Conservation (phyloP, 1,140 invertebrate species). For the Latrodectus geometricus region DNA sequence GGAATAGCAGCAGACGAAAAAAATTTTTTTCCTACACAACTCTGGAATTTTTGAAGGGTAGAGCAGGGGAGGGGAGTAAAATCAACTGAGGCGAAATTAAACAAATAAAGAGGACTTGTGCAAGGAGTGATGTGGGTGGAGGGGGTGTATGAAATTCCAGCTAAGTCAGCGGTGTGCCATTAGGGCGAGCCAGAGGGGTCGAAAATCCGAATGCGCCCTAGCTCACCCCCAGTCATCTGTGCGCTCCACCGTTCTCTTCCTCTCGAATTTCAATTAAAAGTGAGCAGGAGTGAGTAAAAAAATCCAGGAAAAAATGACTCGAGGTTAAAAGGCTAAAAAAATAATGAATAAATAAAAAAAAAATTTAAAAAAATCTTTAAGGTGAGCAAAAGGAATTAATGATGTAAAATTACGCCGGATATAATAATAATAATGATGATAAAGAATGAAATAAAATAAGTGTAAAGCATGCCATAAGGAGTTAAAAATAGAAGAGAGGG, state of each 20-base stretch:
- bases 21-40: neutral
- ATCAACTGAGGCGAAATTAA: constrained; percentile 1
- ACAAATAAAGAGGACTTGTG: neutral
- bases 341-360: neutral
- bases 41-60: neutral
- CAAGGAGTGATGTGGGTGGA: neutral
- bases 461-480: neutral
- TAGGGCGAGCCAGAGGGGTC: neutral
- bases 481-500: neutral
- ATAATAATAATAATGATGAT: neutral
- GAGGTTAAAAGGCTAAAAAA: neutral
- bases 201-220: neutral
- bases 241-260: neutral
- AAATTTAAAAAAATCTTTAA: neutral
- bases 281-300: neutral
- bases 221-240: neutral
- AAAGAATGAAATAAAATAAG: neutral
- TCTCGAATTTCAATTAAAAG: constrained; percentile 2
- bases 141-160: neutral
- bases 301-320: neutral
- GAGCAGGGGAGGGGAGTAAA: neutral
- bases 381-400: neutral
- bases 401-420: neutral
- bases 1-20: neutral
- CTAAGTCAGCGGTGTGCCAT: neutral